Base-by-base conservation (phyloP, 2,113 vertebrate genomes). In the Cygnus atratus region DNA sequence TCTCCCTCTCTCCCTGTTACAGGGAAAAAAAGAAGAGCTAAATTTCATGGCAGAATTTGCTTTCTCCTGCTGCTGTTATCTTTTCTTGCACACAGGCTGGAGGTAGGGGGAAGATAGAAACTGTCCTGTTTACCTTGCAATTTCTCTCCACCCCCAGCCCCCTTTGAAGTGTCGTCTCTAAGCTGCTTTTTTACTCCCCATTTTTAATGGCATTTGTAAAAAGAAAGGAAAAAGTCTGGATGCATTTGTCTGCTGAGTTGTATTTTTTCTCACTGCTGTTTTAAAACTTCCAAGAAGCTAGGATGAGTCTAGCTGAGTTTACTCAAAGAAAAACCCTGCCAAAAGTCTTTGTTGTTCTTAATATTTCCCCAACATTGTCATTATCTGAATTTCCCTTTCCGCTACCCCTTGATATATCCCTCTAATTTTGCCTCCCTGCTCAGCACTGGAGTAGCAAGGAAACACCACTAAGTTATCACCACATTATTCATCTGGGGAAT, bases 1-100 rank as follows among this genome's bases (percentile, higher is more conserved):
- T 89, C 75, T 95, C 41, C 84, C 94, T 89, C 89, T 87, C 94
- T 83, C 84, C 61, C 54, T 63, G 71, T 55, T 87, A 66, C 48
- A 73, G 82, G 71, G 50, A 21, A 87, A 90, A 90, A 96, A 91
- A 88, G 75, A 94, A 90, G 84, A 96, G 91, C 90, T 93, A 92
- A 88, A 93, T 96, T 97, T 95, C 93, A 87, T 87, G 77, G 94
- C 92, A 95, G 94, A 82, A 67, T 89, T 91, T 57, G 62, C 84
- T 92, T 97, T 91, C 76, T 95, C 94, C 88, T 96, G 77, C 92
- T 78, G 66, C 91, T 90, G 94, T 97, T 97, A 97, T 97, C 97
- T 97, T 91, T 57, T 80, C 87, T 84, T 83, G 88, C 95, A 97
- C 96, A 88, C 87, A 80, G 81, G 62, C 92, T 95, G 67, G 88